Base-by-base conservation (phyloP, 2,888 invertebrate species). In the Chelonus formosanus region DNA sequence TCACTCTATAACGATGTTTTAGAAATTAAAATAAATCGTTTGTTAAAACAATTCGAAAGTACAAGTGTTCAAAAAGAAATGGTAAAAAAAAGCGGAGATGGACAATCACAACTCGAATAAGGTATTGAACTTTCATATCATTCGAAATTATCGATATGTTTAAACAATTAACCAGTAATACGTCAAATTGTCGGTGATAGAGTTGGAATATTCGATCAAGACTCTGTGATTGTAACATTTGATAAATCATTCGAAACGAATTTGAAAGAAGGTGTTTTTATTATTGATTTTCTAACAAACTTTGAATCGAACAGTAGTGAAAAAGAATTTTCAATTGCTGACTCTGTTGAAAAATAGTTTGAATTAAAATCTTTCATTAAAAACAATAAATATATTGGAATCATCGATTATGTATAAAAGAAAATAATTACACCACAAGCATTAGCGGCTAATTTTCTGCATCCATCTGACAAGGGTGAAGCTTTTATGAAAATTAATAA, bases 401-500 rank as follows among this genome's bases (percentile, higher is more conserved):
- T n/a, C n/a, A n/a, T n/a, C n/a, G n/a, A n/a, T n/a, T 36, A 44
- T 45, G 44, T 31, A 45, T 34, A 54, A 6, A 10, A 52, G 20
- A 62, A 62, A 53, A 40, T 62, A 45, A 44, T 53, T 45, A 43
- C 52, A 32, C 52, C 34, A 1, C 52, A 52, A 52, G 52, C 52
- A 4, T 48, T 63, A 8, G 48, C 48, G 32, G 55, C 63, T 40
- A 63, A 56, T 43, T 32, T 63, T 7, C 6, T 63, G 34, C 55
- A 63, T 36, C 56, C 63, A 36, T 43, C 47, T 32, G 45, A 63
- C 45, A 63, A 53, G 45, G 63, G 63, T 35, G 34, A 63, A 4
- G 20, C n/a, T 40, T 63, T 63, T 20, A 45, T 47, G 32, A 44
- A 63, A 20, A 36, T 53, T 48, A 7, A 50, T n/a, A 32, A 34